Conservation (phyloP, 2,113 vertebrate species). For the Menura novaehollandiae region DNA sequence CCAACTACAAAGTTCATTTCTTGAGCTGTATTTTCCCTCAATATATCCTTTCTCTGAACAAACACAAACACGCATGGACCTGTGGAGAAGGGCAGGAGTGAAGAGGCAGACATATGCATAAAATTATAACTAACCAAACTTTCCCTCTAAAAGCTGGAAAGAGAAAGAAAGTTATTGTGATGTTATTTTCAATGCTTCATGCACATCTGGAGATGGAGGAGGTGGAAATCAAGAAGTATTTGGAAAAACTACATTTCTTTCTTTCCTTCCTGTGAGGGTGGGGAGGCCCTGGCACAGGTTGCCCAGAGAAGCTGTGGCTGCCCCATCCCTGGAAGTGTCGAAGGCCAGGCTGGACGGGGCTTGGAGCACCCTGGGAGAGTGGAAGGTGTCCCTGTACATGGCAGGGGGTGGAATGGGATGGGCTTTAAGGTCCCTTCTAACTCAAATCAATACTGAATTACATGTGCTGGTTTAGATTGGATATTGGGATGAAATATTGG, state of each 20-base stretch:
- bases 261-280: background rate
- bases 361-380: background rate
- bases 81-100: background rate
- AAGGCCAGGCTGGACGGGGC: background rate
- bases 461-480: no score
- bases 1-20: background rate
- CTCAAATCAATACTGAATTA: no score
- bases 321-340: background rate
- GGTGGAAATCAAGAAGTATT: background rate
- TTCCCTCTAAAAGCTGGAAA: background rate
- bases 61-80: background rate
- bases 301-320: background rate
- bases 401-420: background rate
- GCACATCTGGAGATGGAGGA: background rate
- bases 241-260: background rate
- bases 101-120: background rate
- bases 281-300: background rate
- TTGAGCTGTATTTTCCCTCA: background rate
- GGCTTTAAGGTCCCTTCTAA: background rate
- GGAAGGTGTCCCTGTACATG: background rate
- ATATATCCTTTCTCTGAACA: background rate
- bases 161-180: background rate
- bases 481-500: no score
- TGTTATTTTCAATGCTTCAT: background rate
- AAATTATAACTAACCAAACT: background rate